Base-by-base conservation (phyloP, 2,888 invertebrate genomes). In the Chymomyza caudatula region DNA sequence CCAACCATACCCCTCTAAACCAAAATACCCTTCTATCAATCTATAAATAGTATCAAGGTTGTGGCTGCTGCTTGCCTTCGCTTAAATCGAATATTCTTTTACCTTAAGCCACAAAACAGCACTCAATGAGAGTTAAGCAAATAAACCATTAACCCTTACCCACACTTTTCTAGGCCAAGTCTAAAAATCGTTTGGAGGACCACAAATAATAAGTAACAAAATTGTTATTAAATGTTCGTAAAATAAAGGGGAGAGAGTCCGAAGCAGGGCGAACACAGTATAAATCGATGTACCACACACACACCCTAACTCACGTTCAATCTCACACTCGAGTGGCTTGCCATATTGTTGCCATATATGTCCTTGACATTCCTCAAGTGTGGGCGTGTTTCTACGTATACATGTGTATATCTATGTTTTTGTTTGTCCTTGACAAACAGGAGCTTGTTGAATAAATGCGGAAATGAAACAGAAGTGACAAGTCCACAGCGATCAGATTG, bases 381-480 rank as follows among this genome's bases (percentile, higher is more conserved):
- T 57, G 57, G 44, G 47, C 43, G 19, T 29, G 44, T 20, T 11
- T n/a, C n/a, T n/a, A n/a, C 29, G 1, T 29, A 8, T 8, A 29
- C 17, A 29, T 59, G 37, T 42, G 55, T 8, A 37, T 63, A 25
- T 8, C 20, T 51, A 4, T 47, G 17, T 17, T 47, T 17, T 47
- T n/a, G 47, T 47, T n/a, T 47, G 4, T 4, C 8, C 22, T 13
- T 43, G 44, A n/a, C 47, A 47, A 5, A 66, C 54, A 73, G 83
- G 78, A 80, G 83, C 83, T 80, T 80, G 80, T 80, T 80, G 80
- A 80, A 80, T 82, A 82, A 80, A 80, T 77, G 80, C 76, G 80
- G 83, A 80, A 80, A 80, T 77, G 83, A 73, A 77, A 69, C 61
- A 60, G 13, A 44, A 64, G 15, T 5, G 15, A 13, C 44, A 47